Conservation (phyloP, 2,113 vertebrate species). For the Rhinogobius similis region DNA sequence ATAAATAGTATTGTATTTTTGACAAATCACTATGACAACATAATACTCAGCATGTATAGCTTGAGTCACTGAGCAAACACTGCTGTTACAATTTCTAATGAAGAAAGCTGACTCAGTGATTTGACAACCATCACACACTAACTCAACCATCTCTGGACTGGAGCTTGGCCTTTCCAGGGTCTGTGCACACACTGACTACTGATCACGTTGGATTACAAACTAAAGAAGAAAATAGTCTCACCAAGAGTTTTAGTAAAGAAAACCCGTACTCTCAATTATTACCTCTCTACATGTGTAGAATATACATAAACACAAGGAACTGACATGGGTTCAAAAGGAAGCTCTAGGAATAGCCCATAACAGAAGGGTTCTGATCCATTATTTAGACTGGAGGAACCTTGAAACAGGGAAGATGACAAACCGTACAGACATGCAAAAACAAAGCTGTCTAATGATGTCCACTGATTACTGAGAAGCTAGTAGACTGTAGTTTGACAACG, state of each 20-base stretch:
- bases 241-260: background rate
- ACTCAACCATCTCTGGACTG: slow-evolving; percentile 14
- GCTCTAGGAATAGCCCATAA: slow-evolving; percentile 26
- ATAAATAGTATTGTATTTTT: background rate
- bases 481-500: slow-evolving; percentile 23
- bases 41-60: background rate
- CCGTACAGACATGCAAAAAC: slow-evolving; percentile 20
- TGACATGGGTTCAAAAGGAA: slow-evolving; percentile 4
- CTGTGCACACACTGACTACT: too few relatives aligned
- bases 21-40: background rate
- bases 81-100: slow-evolving; percentile 53
- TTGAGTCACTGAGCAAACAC: slow-evolving; percentile 27
- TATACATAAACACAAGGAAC: background rate
- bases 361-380: slow-evolving; percentile 23
- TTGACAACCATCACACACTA: slow-evolving; percentile 18
- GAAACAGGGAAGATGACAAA: slow-evolving; percentile 26
- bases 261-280: background rate
- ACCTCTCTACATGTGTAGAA: background rate
- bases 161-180: too few relatives aligned
- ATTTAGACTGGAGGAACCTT: slow-evolving; percentile 39
- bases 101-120: slow-evolving; percentile 36
- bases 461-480: slow-evolving; percentile 32
- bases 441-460: slow-evolving; percentile 35
- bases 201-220: too few relatives aligned
- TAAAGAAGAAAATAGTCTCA: too few relatives aligned